These are phyloP conservation scores for Atractosteus spatula DNA, from an alignment of 2,113 vertebrate species.

Conservation along the genomic window DNA sequence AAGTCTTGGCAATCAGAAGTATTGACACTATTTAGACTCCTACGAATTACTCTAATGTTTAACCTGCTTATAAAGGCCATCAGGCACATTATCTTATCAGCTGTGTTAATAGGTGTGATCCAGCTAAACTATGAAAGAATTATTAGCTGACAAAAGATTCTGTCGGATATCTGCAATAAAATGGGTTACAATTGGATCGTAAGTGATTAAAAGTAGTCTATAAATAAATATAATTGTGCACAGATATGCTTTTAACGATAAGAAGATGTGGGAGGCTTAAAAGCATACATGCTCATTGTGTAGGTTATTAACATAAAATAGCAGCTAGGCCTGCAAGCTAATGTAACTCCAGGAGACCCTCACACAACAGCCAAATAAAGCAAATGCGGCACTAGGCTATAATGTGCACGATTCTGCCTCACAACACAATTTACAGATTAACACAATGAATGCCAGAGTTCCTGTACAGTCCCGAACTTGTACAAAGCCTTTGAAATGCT, in stretches of 20 bases:
- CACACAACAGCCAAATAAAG: conserved; percentile 33
- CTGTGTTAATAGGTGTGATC: conserved; percentile 68
- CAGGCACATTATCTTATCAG: conserved; percentile 68
- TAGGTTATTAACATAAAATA: conserved; percentile 36
- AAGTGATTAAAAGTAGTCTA: conserved; percentile 59
- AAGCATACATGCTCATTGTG: conserved; percentile 35
- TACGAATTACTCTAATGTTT: conserved; percentile 37
- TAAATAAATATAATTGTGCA: conserved; percentile 48
- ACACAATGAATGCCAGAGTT: too few relatives aligned
- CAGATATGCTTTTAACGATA: conserved; percentile 43
- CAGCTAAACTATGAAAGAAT: conserved; percentile 77
- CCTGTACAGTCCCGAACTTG: too few relatives aligned
- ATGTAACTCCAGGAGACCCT: conserved; percentile 20
- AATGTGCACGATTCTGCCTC: neutral
- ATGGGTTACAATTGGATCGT: conserved; percentile 41
- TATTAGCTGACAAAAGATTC: conserved; percentile 55
- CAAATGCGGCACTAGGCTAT: neutral
- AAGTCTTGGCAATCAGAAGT: conserved; percentile 51
- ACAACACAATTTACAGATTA: too few relatives aligned
- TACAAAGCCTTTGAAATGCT: too few relatives aligned
- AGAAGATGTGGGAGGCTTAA: conserved; percentile 7
- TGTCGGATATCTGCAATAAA: conserved; percentile 49
- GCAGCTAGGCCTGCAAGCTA: conserved; percentile 20
- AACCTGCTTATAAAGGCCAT: conserved; percentile 42
- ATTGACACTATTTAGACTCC: conserved; percentile 51